Evolutionary conservation across 2,888 invertebrate species (phyloP).

Genomic region (Charanyca ferruginea): DNA sequence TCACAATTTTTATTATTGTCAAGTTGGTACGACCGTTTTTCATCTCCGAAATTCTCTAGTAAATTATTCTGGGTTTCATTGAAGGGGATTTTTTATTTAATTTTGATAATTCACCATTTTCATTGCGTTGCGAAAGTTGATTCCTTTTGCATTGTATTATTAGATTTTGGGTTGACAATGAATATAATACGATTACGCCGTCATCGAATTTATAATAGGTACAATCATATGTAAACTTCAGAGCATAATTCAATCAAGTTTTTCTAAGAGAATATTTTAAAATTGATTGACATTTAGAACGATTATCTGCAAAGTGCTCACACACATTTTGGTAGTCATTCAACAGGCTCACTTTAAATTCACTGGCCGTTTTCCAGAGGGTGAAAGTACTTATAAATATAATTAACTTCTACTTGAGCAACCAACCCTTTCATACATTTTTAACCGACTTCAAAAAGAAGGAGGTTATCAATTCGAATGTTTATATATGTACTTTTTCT

Average conservation of each 20-base stretch:
- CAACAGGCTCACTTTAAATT: too few species aligned
- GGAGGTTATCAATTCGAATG: too few species aligned
- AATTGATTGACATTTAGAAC: neutral
- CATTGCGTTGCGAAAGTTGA: slow-evolving; percentile 23
- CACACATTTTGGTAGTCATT: neutral
- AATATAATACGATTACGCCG: slow-evolving; percentile 10
- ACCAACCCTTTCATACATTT: too few species aligned
- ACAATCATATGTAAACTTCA: neutral
- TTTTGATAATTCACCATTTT: slow-evolving; percentile 27
- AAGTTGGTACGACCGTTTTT: slow-evolving; percentile 32
- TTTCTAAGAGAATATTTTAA: neutral
- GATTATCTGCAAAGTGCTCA: neutral
- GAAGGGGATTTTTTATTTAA: slow-evolving; percentile 35
- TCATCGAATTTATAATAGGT: slow-evolving; percentile 1
- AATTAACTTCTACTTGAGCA: too few species aligned
- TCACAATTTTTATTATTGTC: slow-evolving; percentile 53
- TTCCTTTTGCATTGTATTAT: slow-evolving; percentile 27
- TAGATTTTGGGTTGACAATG: slow-evolving; percentile 13
- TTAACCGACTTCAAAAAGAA: too few species aligned
- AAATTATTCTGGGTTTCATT: slow-evolving; percentile 23
- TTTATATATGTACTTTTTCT: too few species aligned
- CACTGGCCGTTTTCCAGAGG: too few species aligned
- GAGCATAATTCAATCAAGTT: neutral
- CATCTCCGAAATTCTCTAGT: slow-evolving; percentile 34
- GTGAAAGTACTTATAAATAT: too few species aligned